Base-by-base conservation (phyloP, 1,140 invertebrate genomes). In the Lasaia peninsularis region DNA sequence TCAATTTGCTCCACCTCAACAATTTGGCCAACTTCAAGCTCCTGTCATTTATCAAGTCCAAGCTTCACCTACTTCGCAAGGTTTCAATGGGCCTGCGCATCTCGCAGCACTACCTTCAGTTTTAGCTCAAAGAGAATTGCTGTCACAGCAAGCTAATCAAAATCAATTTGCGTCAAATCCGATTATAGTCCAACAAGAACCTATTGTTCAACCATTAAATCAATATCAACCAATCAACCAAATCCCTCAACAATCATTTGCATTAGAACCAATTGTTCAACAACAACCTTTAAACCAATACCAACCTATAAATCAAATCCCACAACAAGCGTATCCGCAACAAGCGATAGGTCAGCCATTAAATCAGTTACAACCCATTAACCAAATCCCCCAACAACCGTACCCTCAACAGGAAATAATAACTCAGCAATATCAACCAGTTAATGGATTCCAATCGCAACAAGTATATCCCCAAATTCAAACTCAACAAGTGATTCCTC, bases 71-170 rank as follows among this genome's bases (percentile, higher is more conserved):
- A 63, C 52, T 18, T 52, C 61, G 4, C 73, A 76, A 60, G 74
- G 74, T 2, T 85, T 75, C 49, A 75, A 79, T 56, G 85, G 73
- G 12, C 76, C 72, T 37, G 69, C 80, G 2, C 85, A 86, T 62
- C 78, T 88, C 44, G 71, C 82, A 16, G 82, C 80, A 8, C 56
- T 86, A 2, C 81, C 82, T n/a, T 83, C 82, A 53, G 70, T 86
- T 12, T 60, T 86, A 61, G 74, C 80, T 33, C 84, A 87, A 53
- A 73, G 73, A 53, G 73, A 83, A 56, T 52, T 68, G 10, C 33
- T 73, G n/a, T 56, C 69, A 52, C 68, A 71, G 32, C 66, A 74
- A 60, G 49, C 56, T 24, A 57, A 67, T 51, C 51, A 54, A 49
- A 71, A 69, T 61, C 59, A 63, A 33, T 40, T 77, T 33, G 56